Percentiles rank a stretch among this genome's conserved stretches.
These are phyloP conservation scores for Tyto alba DNA, from an alignment of 2,113 vertebrate genomes.

Conservation along the genomic window DNA sequence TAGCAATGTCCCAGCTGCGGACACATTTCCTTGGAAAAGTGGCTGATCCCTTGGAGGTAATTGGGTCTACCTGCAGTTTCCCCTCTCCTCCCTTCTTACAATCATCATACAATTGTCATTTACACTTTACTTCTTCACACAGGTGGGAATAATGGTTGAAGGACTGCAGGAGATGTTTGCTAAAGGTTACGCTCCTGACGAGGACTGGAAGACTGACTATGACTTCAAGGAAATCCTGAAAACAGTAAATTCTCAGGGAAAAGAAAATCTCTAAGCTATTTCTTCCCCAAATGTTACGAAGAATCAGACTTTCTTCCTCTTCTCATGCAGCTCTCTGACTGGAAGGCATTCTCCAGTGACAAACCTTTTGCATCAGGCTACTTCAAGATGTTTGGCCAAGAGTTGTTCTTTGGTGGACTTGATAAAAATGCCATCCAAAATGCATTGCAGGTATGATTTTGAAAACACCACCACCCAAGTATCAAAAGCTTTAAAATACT, in stretches of 20 bases:
- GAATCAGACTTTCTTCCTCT: neutral
- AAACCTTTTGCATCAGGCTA: conserved; percentile 24
- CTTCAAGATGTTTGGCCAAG: conserved; percentile 64
- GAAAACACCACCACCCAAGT: neutral
- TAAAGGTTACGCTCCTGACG: neutral
- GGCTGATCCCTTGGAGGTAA: conserved; percentile 53
- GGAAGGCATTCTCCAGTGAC: conserved; percentile 49
- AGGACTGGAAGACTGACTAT: neutral
- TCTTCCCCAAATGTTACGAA: neutral
- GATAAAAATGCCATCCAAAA: conserved; percentile 38
- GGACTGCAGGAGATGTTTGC: conserved; percentile 31
- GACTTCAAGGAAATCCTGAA: conserved; percentile 38
- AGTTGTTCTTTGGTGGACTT: conserved; percentile 5
- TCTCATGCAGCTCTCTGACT: conserved; percentile 40
- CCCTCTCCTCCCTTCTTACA: neutral
- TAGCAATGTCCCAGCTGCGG: neutral
- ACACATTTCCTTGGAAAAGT: conserved; percentile 48
- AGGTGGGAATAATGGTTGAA: conserved; percentile 53
- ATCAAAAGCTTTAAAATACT: neutral
- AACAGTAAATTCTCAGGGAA: neutral
- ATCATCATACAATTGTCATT: neutral
- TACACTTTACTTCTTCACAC: neutral
- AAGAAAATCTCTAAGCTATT: neutral
- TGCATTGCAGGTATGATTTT: conserved; percentile 51
- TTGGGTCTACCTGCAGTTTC: neutral